A percentile compares a stretch with the other conserved stretches of the same genome.
Evolutionary conservation across 2,888 invertebrate genomes (phyloP).

Genomic region (Drosophila formosana): DNA sequence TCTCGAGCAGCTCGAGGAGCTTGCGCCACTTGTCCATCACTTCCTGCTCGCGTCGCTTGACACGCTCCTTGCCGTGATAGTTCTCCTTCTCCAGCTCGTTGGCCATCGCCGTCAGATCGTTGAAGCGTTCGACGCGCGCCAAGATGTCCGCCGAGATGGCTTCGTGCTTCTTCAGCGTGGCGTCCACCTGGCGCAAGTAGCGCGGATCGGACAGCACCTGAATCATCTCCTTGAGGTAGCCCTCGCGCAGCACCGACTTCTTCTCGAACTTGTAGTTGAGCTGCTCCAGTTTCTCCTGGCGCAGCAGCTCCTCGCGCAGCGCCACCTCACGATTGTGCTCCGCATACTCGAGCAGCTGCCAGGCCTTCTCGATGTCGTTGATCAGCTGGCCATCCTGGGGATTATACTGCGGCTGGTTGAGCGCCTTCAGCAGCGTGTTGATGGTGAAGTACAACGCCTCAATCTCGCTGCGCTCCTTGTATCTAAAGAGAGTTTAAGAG

Average conservation of each 20-base stretch:
- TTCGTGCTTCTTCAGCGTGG: slow-evolving; percentile 99
- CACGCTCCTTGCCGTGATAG: slow-evolving; percentile 95
- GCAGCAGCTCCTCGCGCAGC: slow-evolving; percentile 93
- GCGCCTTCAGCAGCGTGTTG: slow-evolving; percentile 97
- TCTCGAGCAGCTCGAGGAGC: slow-evolving; percentile 93
- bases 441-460: slow-evolving; percentile 98
- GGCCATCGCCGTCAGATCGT: slow-evolving; percentile 96
- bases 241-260: slow-evolving; percentile 97
- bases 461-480: slow-evolving; percentile 98
- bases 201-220: slow-evolving; percentile 96
- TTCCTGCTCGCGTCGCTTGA: slow-evolving; percentile 87
- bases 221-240: slow-evolving; percentile 98
- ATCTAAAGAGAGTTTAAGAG: slow-evolving; percentile 86
- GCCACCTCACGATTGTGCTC: slow-evolving; percentile 98
- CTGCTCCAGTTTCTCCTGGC: slow-evolving; percentile 97
- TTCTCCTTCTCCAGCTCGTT: slow-evolving; percentile 95
- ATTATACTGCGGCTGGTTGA: slow-evolving; percentile 94
- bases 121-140: slow-evolving; percentile 96
- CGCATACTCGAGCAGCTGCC: slow-evolving; percentile 96
- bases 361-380: slow-evolving; percentile 97
- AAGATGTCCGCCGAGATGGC: slow-evolving; percentile 98
- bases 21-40: slow-evolving; percentile 95
- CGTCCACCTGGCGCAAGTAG: slow-evolving; percentile 97
- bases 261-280: slow-evolving; percentile 98
- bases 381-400: slow-evolving; percentile 96